Evolutionary conservation across 2,797 vertebrate species (phyloP), one percentile per base, ranked within the genome.

Genomic region (Amazonetta brasiliensis): DNA sequence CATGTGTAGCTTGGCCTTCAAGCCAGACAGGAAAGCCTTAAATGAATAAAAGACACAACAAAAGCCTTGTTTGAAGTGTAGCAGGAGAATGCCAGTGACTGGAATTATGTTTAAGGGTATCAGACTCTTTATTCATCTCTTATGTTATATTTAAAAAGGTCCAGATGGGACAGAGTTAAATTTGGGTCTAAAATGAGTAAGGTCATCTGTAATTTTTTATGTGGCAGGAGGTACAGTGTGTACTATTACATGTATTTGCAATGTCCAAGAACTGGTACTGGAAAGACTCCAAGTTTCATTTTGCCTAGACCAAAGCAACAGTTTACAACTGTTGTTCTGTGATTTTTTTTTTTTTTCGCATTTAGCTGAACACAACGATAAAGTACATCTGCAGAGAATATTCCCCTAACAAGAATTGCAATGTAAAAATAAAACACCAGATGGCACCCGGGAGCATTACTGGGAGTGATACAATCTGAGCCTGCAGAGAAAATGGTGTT

Each of bases 381-480:
- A 84, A 46, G 56, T 5, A 0, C 2, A 18, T 18, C 39, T 15
- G 12, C 75, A 21, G 89, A 44, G 72, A 11, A 4, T 7, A 1
- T 20, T 71, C 12, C 3, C 4, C 22, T 18, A 0, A 6, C 33
- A 69, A 7, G 89, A n/a, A 2, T 1, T 95, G 95, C 89, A 83
- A 2, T 84, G 89, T 73, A 13, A 39, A 52, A 37, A 21, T 4
- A 6, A 14, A 93, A 28, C 96, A 93, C 56, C 86, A 96, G 96
- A 89, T 96, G 96, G 96, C 96, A 94, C 15, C 66, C 58, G 12
- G 95, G 86, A 91, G 96, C 86, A 84, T 28, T 11, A 4, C 83
- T 37, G 82, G 17, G 63, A 64, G 39, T 1, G 67, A 25, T 6
- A 1, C 43, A 12, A 0, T 3, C 59, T 3, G 13, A 64, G 72